phyloP scores from a whole-genome alignment of 2,113 vertebrate species.

The Malurus cyaneus region DNA sequence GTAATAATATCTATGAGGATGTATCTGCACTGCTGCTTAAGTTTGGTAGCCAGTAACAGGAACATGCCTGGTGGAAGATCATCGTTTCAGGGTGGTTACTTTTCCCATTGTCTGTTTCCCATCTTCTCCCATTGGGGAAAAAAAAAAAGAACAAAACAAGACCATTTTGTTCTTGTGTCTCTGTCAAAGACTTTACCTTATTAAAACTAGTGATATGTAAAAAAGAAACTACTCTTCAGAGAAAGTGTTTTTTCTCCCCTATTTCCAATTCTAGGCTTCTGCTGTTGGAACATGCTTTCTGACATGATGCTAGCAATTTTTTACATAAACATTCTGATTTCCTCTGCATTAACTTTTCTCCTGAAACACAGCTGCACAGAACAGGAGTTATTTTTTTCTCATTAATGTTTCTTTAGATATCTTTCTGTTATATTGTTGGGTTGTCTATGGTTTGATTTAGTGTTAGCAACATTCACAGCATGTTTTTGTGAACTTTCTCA shows the following conservation, averaged over 20 bases:
- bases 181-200: background rate
- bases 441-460: background rate
- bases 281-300: background rate
- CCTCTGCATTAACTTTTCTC: background rate
- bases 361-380: background rate
- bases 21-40: background rate
- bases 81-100: background rate
- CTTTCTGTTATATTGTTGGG: background rate
- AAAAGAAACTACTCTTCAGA: background rate
- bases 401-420: background rate
- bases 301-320: background rate
- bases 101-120: background rate
- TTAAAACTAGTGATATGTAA: background rate
- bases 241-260: background rate
- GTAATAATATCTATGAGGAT: background rate
- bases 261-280: background rate
- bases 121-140: background rate
- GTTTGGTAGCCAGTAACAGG: background rate
- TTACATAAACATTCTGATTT: background rate
- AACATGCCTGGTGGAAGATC: background rate
- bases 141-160: background rate
- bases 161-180: background rate
- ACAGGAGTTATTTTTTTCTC: background rate
- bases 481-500: background rate
- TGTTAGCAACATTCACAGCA: background rate